These are phyloP conservation scores for Felis chaus DNA, from an alignment of 2,113 vertebrate species.

Conservation along the genomic window DNA sequence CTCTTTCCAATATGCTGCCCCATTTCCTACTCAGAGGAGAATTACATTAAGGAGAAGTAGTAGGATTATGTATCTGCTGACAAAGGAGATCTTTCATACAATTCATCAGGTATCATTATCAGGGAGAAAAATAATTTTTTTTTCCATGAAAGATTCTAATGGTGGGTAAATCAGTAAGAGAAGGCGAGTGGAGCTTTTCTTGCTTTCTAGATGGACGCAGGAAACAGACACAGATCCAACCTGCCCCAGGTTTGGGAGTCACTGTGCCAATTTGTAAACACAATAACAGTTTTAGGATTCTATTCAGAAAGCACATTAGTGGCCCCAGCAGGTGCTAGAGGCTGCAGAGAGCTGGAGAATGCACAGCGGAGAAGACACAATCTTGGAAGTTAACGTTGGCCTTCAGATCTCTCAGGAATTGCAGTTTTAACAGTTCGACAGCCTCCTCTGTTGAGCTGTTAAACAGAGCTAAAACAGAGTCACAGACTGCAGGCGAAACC, in stretches of 20 bases:
- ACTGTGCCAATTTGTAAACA: neutral
- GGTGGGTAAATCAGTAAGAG: neutral
- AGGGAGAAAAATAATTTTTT: neutral
- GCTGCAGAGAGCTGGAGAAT: neutral
- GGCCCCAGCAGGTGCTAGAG: neutral
- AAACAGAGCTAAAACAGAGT: neutral
- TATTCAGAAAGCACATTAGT: neutral
- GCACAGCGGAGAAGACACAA: neutral
- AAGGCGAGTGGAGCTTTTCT: neutral
- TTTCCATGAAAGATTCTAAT: neutral
- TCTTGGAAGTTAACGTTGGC: accelerated
- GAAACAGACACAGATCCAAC: neutral
- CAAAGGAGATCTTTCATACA: neutral
- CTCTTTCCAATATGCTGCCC: neutral
- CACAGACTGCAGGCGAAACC: neutral
- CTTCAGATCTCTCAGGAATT: neutral
- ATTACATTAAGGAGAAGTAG: neutral
- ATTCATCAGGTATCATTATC: neutral
- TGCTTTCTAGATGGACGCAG: neutral
- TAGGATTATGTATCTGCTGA: neutral
- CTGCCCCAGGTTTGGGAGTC: neutral
- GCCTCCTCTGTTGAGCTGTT: neutral
- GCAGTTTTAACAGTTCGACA: neutral
- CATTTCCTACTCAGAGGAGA: neutral
- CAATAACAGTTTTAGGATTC: neutral